Evolutionary conservation across 2,113 vertebrate genomes (phyloP).

Genomic region (Ophiodon elongatus): DNA sequence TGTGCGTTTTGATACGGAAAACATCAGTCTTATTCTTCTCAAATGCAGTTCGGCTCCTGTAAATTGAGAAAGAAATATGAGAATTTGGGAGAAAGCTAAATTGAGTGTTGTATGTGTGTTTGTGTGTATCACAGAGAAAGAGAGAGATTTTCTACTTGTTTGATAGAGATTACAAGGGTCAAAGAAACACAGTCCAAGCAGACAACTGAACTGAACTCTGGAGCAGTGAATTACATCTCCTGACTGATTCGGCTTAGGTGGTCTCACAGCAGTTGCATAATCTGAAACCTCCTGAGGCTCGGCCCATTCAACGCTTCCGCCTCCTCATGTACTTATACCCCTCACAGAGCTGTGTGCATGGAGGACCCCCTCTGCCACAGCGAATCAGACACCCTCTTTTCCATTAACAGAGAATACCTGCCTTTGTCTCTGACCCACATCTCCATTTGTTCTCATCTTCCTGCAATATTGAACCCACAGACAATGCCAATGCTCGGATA

Average conservation of each 20-base stretch:
- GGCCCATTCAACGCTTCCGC: slow-evolving; percentile 24
- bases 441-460: slow-evolving; percentile 48
- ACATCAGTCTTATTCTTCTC: slow-evolving; percentile 96
- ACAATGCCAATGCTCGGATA: slow-evolving; percentile 53
- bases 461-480: slow-evolving; percentile 32
- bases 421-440: slow-evolving; percentile 68
- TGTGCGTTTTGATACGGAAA: slow-evolving; percentile 97
- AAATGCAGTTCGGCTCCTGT: slow-evolving; percentile 95
- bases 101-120: not conserved
- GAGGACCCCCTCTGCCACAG: slow-evolving; percentile 33
- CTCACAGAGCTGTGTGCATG: slow-evolving; percentile 17
- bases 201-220: slow-evolving; percentile 16
- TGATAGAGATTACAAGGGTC: not conserved
- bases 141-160: not conserved
- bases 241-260: slow-evolving; percentile 41
- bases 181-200: slow-evolving; percentile 18
- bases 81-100: not conserved
- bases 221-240: slow-evolving; percentile 37
- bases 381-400: slow-evolving; percentile 68
- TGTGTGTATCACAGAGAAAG: not conserved
- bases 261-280: slow-evolving; percentile 39
- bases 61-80: slow-evolving; percentile 59
- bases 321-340: slow-evolving; percentile 21
- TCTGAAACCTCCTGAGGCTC: slow-evolving; percentile 35
- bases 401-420: slow-evolving; percentile 41